Evolutionary conservation across 2,797 vertebrate species (phyloP), one percentile per base, ranked within the genome.

Genomic region (Lacerta bilineata): DNA sequence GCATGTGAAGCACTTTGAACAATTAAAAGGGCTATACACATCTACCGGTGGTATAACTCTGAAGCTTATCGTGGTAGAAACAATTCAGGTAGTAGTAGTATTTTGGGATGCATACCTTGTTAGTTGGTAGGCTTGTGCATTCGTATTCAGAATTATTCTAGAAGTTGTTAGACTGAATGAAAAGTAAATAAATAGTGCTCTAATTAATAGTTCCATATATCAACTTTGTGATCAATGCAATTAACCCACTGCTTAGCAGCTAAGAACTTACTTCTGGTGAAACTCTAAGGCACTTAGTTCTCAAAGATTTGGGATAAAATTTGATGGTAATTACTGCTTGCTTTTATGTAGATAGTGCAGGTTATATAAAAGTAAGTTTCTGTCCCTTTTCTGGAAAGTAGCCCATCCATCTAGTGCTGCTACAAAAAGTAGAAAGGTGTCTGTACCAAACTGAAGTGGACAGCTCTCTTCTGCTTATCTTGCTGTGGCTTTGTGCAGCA

Each of bases 181-280:
- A 74, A 29, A 85, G 75, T 36, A 75, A 55, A 75, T 74, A 43
- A 43, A 36, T 82, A 59, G 23, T 41, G 55, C 10, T 64, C 41
- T 64, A 61, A 66, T 87, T 87, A 87, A 46, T 81, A 87, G 18
- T 8, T 87, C n/a, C 66, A 23, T 82, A n/a, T 3, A 61, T 87
- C 81, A 29, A 75, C 29, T 18, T 64, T 23, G 50, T 87, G 55
- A 2, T 64, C 18, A 23, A 4, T 75, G 69, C 71, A 81, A 46
- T 87, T 87, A 80, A 39, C 13, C 13, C 64, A 61, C 29, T 81
- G 79, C 69, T 50, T 81, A 25, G 27, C 74, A 81, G 71, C 17
- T 81, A 43, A 59, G 43, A 87, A 72, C 33, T 74, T 1, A 41
- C 33, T 87, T 81, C 69, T 74, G 11, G 50, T 80, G 36, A 74